phyloP scores from a whole-genome alignment of 1,140 invertebrate species.

The Drosophila leontia region DNA sequence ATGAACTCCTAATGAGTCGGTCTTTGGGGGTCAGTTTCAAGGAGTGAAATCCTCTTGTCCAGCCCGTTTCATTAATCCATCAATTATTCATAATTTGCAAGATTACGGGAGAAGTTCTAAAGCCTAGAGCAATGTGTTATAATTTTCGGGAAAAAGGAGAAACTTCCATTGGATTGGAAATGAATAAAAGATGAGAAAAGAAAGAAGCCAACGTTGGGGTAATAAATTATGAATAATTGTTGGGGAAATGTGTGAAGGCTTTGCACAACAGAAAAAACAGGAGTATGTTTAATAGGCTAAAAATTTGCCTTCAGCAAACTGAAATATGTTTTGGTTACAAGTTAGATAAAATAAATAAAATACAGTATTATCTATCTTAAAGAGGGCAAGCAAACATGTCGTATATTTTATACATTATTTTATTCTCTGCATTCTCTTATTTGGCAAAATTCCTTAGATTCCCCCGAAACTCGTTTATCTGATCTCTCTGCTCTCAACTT shows the following conservation, averaged over 20 bases:
- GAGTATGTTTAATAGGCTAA: background rate
- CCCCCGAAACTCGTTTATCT: slow-evolving; percentile 14
- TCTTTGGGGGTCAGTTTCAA: slow-evolving; percentile 1
- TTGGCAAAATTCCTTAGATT: slow-evolving; percentile 4
- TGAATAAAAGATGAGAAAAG: slow-evolving; percentile 30
- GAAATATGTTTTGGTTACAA: too few relatives aligned
- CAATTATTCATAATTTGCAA: slow-evolving; percentile 53
- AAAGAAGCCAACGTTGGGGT: background rate
- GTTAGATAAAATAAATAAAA: too few relatives aligned
- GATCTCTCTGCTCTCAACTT: slow-evolving; percentile 14
- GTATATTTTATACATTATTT: background rate
- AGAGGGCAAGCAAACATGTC: too few relatives aligned
- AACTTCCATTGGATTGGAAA: background rate
- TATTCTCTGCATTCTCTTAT: background rate
- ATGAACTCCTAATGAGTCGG: slow-evolving; percentile 52
- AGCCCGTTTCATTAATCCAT: slow-evolving; percentile 23
- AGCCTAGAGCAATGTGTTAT: slow-evolving; percentile 9
- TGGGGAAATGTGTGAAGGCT: background rate
- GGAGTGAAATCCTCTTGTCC: background rate
- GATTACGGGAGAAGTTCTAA: background rate
- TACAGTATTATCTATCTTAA: too few relatives aligned
- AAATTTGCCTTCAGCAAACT: background rate
- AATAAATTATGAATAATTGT: slow-evolving; percentile 8
- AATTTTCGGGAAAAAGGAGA: background rate
- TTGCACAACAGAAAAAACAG: background rate